Percentiles rank a stretch among this genome's conserved stretches.
phyloP scores from a whole-genome alignment of 1,140 invertebrate species.

The Megathymus violae region DNA sequence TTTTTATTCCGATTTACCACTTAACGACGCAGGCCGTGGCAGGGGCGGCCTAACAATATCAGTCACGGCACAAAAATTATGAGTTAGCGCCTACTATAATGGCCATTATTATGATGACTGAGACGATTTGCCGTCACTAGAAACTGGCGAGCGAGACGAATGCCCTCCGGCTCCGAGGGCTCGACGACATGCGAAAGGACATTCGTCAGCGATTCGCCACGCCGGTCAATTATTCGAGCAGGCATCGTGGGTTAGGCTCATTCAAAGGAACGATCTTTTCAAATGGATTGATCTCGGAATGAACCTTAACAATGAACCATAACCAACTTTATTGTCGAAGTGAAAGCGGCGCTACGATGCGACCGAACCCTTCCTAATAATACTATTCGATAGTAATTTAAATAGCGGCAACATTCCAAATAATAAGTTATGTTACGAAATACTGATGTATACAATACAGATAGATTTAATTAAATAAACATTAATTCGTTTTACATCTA shows the following conservation, averaged over 20 bases:
- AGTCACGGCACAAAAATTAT: slow-evolving; percentile 27
- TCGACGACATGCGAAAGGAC: slow-evolving; percentile 46
- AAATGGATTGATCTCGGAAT: slow-evolving; percentile 36
- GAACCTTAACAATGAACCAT: slow-evolving; percentile 37
- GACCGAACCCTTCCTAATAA: not conserved
- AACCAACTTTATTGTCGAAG: slow-evolving; percentile 37
- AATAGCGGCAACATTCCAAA: not conserved
- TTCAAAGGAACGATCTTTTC: slow-evolving; percentile 38
- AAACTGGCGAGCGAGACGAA: slow-evolving; percentile 56
- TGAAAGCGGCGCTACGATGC: slow-evolving; percentile 10
- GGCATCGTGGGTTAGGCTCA: slow-evolving; percentile 40
- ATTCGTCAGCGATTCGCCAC: slow-evolving; percentile 67
- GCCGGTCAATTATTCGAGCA: slow-evolving; percentile 62
- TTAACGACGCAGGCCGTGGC: not conserved
- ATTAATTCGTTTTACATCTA: too few species aligned
- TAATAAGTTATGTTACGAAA: not conserved
- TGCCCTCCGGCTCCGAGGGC: slow-evolving; percentile 42
- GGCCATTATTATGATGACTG: slow-evolving; percentile 28
- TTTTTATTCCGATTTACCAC: not conserved
- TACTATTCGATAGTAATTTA: not conserved
- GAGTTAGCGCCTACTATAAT: slow-evolving; percentile 28
- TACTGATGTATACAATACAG: not conserved
- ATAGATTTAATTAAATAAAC: too few species aligned
- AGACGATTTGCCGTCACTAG: slow-evolving; percentile 1
- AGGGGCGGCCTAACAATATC: slow-evolving; percentile 12